Base-by-base conservation (phyloP, 2,113 vertebrate species). In the Petrocephalus microphthalmus region DNA sequence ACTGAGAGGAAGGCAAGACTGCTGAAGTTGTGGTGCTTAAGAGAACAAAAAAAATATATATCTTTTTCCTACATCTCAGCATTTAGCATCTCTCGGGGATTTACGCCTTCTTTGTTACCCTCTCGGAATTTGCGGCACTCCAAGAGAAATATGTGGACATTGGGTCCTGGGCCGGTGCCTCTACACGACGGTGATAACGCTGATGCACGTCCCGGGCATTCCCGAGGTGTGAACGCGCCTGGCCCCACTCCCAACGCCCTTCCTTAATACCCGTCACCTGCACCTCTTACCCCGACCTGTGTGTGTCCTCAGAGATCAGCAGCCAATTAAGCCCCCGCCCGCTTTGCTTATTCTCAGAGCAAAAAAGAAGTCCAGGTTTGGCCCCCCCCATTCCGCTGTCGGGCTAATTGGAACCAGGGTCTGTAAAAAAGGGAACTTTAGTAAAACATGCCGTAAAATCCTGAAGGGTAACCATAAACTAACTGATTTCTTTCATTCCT, bases 401-500 rank as follows among this genome's bases (percentile, higher is more conserved):
- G 89, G 91, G 92, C 94, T 96, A 96, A 96, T 96, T 96, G 95
- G 95, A 96, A 96, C 95, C 95, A 96, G 95, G 94, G 94, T 94
- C 95, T 91, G 94, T 96, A 95, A 95, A 96, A 95, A 94, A 92
- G 93, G 93, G 94, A 95, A 95, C 95, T 96, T 95, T 95, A 96
- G 95, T 96, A 95, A 95, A 96, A 96, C 95, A 96, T 95, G 95
- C 95, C 92, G 94, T 96, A 96, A 96, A 96, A 95, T 94, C 93
- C 94, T 96, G 95, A 96, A 95, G 95, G 94, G 93, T 94, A 93
- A 95, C 94, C 94, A 94, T 96, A 96, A 96, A 96, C 95, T 90
- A 95, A 94, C 93, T 94, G 93, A 95, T 95, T 96, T 95, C 94
- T 95, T 95, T 95, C 94, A 94, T 95, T 95, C 94, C 94, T 95